phyloP scores from a whole-genome alignment of 2,113 vertebrate species.

The Trematomus loennbergii region DNA sequence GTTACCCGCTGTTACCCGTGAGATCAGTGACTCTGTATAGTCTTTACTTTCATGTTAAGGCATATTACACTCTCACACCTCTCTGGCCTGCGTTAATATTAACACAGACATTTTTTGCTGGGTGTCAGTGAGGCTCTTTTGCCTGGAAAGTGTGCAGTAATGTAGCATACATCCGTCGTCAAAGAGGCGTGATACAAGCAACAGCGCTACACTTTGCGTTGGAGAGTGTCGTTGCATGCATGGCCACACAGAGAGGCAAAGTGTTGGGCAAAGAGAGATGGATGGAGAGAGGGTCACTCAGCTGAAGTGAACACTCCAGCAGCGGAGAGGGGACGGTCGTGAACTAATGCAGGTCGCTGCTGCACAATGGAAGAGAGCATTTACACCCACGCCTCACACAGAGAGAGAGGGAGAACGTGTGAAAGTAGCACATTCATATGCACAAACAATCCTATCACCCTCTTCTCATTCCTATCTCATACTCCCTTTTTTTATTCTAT shows the following conservation, averaged over 20 bases:
- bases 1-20: slow-evolving; percentile 34
- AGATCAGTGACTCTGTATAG: slow-evolving; percentile 6
- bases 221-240: slow-evolving; percentile 66
- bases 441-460: slow-evolving; percentile 41
- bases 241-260: slow-evolving; percentile 64
- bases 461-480: slow-evolving; percentile 22
- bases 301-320: slow-evolving; percentile 74
- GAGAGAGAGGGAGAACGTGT: slow-evolving; percentile 27
- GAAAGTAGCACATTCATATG: slow-evolving; percentile 55
- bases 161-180: slow-evolving; percentile 56
- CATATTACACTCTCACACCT: slow-evolving; percentile 45
- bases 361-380: slow-evolving; percentile 54
- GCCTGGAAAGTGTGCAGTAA: slow-evolving; percentile 60
- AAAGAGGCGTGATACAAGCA: slow-evolving; percentile 57
- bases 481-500: slow-evolving; percentile 34
- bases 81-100: slow-evolving; percentile 66
- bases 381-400: slow-evolving; percentile 61
- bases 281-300: slow-evolving; percentile 68
- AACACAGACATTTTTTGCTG: slow-evolving; percentile 59
- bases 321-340: slow-evolving; percentile 52
- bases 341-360: slow-evolving; percentile 76
- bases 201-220: slow-evolving; percentile 58
- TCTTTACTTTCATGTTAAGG: slow-evolving; percentile 56
- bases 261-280: slow-evolving; percentile 58
- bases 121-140: slow-evolving; percentile 38